Evolutionary conservation across 2,797 vertebrate species (phyloP), one percentile per base, ranked within the genome.

Genomic region (Gambusia yucatana): DNA sequence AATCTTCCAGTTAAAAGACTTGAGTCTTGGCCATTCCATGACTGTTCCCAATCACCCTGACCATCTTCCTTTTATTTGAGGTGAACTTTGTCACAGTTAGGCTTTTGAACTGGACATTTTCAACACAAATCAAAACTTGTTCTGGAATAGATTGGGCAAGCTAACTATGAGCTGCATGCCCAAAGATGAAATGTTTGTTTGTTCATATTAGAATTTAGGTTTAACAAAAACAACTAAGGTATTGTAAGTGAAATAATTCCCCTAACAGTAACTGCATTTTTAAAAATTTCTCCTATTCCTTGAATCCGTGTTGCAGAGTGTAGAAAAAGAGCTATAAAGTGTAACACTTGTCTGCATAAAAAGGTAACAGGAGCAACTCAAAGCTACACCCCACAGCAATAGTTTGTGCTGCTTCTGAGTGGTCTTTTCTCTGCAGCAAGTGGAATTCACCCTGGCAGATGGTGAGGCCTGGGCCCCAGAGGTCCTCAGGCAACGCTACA

Each of bases 401-500:
- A 94, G 93, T 93, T 92, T 92, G 85, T 67, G 90, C 82, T 47
- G 67, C 77, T 81, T 82, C 80, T 75, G 86, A 92, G 88, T 73
- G 73, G 46, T 69, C 48, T 59, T 72, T 85, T 73, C 78, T 81
- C 76, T 69, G 79, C 85, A 73, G 77, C 82, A 73, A 80, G 82
- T 93, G 90, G 94, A 93, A 94, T 94, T 94, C 92, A 92, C 79
- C 87, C 84, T 39, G 88, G 93, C 96, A 96, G 96, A 96, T 96
- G 96, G 96, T 67, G 85, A 82, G 93, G 93, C 94, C 84, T 81
- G 81, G 91, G 90, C 92, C 94, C 94, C 87, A 73, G 89, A 87
- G 93, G 93, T 90, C 93, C 52, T 70, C 87, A 81, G 92, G 96
- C 95, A 96, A 96, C 50, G 95, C 93, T 95, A 96, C 95, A 96